Evolutionary conservation across 2,888 invertebrate genomes (phyloP).

Genomic region (Steinernema hermaphroditum): DNA sequence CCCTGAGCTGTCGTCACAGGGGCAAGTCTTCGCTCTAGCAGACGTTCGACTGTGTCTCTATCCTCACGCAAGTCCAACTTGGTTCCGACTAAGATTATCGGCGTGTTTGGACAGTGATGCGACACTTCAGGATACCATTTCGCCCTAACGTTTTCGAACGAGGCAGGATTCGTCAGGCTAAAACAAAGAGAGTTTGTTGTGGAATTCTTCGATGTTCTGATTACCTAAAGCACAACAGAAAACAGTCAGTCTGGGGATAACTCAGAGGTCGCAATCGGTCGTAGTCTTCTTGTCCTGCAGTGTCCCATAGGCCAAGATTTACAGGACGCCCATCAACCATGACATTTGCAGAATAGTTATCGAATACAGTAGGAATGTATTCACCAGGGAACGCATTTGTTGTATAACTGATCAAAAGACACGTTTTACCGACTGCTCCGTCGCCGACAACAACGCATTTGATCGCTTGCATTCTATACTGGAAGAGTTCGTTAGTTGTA

Average conservation of each 20-base stretch:
- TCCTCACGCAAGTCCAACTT: constrained; percentile 98
- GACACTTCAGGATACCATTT: constrained; percentile 98
- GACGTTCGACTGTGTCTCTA: constrained; percentile 76
- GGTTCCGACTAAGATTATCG: constrained; percentile 93
- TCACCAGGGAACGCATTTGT: constrained; percentile 99
- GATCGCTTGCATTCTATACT: constrained; percentile 78
- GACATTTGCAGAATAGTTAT: constrained; percentile 64
- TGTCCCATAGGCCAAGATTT: constrained; percentile 57
- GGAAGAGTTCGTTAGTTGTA: too few species aligned
- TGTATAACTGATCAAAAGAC: constrained; percentile 92
- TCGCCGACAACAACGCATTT: constrained; percentile 84
- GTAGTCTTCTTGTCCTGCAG: constrained; percentile 71
- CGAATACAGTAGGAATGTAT: constrained; percentile 92
- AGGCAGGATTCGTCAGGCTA: constrained; percentile 91
- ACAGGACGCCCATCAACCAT: constrained; percentile 66
- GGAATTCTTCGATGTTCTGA: background rate
- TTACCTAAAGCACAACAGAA: constrained; percentile 88
- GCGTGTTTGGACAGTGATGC: constrained; percentile 99
- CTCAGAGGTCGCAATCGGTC: constrained; percentile 90
- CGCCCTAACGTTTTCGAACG: constrained; percentile 97
- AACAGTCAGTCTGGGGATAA: constrained; percentile 96
- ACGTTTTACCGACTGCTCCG: constrained; percentile 79
- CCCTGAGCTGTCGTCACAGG: constrained; percentile 91
- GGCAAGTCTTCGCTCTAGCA: constrained; percentile 74
- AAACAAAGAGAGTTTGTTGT: too few species aligned